Evolutionary conservation across 1,140 invertebrate species (phyloP).

Genomic region (Andrena cerasifolii): DNA sequence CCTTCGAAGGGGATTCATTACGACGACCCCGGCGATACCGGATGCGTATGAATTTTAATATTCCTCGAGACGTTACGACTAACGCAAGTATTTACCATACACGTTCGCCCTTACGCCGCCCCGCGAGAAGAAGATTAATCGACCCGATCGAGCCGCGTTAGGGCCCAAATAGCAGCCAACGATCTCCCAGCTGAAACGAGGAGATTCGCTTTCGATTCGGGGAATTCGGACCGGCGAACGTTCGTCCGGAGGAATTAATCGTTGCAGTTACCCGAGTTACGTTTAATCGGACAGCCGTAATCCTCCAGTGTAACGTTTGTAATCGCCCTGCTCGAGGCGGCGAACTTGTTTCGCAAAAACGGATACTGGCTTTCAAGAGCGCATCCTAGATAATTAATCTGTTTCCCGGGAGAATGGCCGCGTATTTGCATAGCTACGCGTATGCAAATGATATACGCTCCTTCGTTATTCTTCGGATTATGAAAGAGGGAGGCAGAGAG

Average conservation of each 20-base stretch:
- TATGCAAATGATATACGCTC: slow-evolving; percentile 54
- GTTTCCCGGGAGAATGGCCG: slow-evolving; percentile 28
- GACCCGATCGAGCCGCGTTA: neutral
- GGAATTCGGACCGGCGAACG: neutral
- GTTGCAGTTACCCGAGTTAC: neutral
- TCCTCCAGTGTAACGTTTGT: neutral
- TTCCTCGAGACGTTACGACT: neutral
- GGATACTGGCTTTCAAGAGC: slow-evolving; percentile 5
- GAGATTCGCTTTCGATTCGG: neutral
- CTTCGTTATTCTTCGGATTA: slow-evolving; percentile 57
- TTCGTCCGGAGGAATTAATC: neutral
- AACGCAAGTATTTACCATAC: neutral
- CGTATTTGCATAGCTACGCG: slow-evolving; percentile 43
- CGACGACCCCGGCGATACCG: neutral
- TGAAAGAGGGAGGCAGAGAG: slow-evolving; percentile 16
- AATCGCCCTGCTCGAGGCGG: neutral
- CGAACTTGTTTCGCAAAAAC: slow-evolving; percentile 24
- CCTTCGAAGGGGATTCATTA: slow-evolving; percentile 26
- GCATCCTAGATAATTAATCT: slow-evolving; percentile 51
- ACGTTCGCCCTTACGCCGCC: too few species aligned
- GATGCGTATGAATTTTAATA: slow-evolving; percentile 44
- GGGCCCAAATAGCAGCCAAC: neutral
- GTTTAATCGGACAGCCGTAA: neutral
- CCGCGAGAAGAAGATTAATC: neutral
- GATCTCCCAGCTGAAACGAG: too few species aligned